phyloP scores from a whole-genome alignment of 2,888 invertebrate genomes.

The Portevinia maculata region DNA sequence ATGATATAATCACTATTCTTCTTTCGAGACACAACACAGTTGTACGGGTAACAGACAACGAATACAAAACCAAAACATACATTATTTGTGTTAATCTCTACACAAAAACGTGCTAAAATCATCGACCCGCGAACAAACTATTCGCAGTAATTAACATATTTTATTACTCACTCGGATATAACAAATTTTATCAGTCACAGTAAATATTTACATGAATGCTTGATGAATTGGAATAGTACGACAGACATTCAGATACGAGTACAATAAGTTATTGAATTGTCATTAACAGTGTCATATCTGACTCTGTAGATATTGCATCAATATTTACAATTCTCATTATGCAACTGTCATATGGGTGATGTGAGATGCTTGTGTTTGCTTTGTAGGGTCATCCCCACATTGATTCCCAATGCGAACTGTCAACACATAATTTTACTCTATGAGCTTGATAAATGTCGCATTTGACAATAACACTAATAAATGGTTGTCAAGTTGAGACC shows the following conservation, averaged over 20 bases:
- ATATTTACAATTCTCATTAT: constrained; percentile 57
- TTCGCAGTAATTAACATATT: constrained; percentile 59
- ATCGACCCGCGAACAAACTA: constrained; percentile 57
- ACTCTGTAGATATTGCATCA: constrained; percentile 44
- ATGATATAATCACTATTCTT: constrained; percentile 50
- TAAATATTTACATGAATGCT: constrained; percentile 38
- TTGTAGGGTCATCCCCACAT: constrained; percentile 13
- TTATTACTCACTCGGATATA: not conserved
- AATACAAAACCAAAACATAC: constrained; percentile 26
- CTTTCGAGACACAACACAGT: constrained; percentile 14
- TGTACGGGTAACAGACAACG: constrained; percentile 48
- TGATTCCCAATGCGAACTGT: not conserved
- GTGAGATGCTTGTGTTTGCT: constrained; percentile 20
- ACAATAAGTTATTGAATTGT: constrained; percentile 28
- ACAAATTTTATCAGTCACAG: constrained; percentile 38
- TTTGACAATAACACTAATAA: no score
- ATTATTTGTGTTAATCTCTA: constrained; percentile 40
- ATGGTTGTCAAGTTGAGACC: no score
- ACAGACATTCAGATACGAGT: constrained; percentile 13
- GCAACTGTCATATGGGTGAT: constrained; percentile 52
- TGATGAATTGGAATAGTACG: constrained; percentile 1
- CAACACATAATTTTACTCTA: no score
- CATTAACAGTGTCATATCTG: constrained; percentile 33
- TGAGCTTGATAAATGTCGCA: no score
- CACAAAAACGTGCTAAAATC: constrained; percentile 60